Evolutionary conservation across 1,140 invertebrate species (phyloP), one percentile per base, ranked within the genome.

Genomic region (Solenopsis fugax): DNA sequence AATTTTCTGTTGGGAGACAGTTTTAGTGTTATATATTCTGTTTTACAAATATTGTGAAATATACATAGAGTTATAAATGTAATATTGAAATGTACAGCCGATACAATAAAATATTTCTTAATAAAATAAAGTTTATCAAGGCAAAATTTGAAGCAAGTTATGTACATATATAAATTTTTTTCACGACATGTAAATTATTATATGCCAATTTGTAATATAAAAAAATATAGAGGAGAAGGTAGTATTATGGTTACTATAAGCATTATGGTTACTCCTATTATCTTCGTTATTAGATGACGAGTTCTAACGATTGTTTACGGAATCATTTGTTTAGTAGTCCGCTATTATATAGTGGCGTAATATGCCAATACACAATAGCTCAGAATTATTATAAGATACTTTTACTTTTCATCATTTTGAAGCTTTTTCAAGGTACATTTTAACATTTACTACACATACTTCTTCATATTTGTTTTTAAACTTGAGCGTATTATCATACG

Each of bases 1-100:
- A 13, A 84, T 75, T 75, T 75, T 73, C 41, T 18, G 13, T 7
- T 71, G 29, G 0, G 1, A 71, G 52, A 48, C 41, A 72, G 18
- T 9, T 72, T 48, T 16, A 21, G 18, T 21, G 18, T 48, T 58
- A 73, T 71, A 45, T 3, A 58, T 72, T 72, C 4, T 72, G 12
- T 18, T 73, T 60, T 58, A 34, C 3, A 60, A n/a, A 48, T 34
- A 45, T 41, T n/a, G 12, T 13, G 1, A 78, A 21, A 50, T 78
- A 21, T 21, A 16, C 60, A 37, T 37, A 21, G 12, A 73, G 29
- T 37, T 37, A 3, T 41, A 41, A 9, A 72, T 12, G 34, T 37
- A 41, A 41, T 41, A 65, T 65, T 45, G 10, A 45, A 21, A 21
- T 12, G 34, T 65, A 21, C 1, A 5, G 13, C 10, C 18, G 10